These are phyloP conservation scores for Lepisosteus osseus DNA, from an alignment of 2,113 vertebrate species.

Conservation along the genomic window DNA sequence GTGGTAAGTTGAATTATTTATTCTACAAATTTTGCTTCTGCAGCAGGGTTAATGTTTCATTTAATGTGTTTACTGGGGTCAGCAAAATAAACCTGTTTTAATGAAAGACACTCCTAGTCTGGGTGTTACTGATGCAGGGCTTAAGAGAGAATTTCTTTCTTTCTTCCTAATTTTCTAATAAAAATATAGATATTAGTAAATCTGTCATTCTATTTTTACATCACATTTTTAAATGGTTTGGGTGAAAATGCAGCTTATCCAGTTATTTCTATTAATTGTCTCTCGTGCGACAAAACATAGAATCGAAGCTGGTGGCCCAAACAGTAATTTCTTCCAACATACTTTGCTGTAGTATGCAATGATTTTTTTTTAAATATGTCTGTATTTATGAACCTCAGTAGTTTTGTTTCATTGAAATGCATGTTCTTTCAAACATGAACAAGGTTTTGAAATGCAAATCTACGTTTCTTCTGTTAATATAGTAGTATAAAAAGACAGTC, in stretches of 20 bases:
- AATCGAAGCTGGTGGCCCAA: too few species aligned
- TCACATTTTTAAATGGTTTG: too few species aligned
- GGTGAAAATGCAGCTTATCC: too few species aligned
- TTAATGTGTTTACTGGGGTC: constrained; percentile 7
- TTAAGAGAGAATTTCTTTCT: too few species aligned
- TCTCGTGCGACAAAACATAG: too few species aligned
- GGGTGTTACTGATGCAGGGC: too few species aligned
- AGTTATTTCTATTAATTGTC: too few species aligned
- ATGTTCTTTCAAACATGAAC: background rate
- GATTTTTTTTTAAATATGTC: background rate
- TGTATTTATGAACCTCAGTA: background rate
- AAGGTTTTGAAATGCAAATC: background rate
- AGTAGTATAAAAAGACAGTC: background rate
- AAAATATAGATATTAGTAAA: too few species aligned
- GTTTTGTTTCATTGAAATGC: background rate
- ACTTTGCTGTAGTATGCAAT: too few species aligned
- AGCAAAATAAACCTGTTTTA: background rate
- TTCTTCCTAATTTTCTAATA: too few species aligned
- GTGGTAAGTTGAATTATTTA: constrained; percentile 10
- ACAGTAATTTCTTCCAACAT: too few species aligned
- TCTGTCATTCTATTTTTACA: too few species aligned
- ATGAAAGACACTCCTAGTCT: background rate
- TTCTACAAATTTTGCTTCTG: constrained; percentile 6
- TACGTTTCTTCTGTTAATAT: background rate
- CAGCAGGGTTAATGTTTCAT: constrained; percentile 12